Conservation (phyloP, 2,113 vertebrate genomes). For the Electrona antarctica region DNA sequence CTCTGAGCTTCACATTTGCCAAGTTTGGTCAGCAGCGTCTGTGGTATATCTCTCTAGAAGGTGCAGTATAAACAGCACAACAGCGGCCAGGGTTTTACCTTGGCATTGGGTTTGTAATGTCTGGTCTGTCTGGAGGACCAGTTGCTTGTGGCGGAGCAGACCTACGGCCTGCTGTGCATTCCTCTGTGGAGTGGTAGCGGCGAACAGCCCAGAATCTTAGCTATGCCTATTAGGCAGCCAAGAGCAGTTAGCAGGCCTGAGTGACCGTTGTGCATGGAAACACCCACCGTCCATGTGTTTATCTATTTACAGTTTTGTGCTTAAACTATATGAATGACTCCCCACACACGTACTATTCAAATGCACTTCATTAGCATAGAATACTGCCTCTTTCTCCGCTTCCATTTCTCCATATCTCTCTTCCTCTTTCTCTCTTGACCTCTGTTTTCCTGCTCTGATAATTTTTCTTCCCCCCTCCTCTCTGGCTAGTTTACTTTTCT, state of each 20-base stretch:
- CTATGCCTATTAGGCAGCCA: slow-evolving; percentile 49
- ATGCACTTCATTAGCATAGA: slow-evolving; percentile 8
- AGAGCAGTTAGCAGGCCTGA: slow-evolving; percentile 10
- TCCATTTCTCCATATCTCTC: not conserved
- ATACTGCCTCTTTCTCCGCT: slow-evolving; percentile 2
- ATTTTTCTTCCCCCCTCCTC: not conserved
- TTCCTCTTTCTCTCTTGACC: not conserved
- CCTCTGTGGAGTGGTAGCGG: slow-evolving; percentile 7
- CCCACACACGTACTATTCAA: slow-evolving; percentile 9
- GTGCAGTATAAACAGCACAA: not conserved
- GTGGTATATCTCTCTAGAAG: not conserved
- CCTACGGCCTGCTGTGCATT: slow-evolving; percentile 20
- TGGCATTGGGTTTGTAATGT: slow-evolving; percentile 26
- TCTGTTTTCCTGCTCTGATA: slow-evolving; percentile 1
- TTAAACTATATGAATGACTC: no score
- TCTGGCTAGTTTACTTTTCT: slow-evolving; percentile 8
- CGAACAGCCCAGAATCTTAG: slow-evolving; percentile 53
- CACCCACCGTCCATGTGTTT: slow-evolving; percentile 29
- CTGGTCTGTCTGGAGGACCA: slow-evolving; percentile 7
- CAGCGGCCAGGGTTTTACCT: slow-evolving; percentile 25
- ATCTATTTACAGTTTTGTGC: not conserved
- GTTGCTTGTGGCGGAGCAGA: slow-evolving; percentile 1
- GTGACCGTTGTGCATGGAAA: slow-evolving; percentile 6
- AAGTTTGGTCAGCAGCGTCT: not conserved
- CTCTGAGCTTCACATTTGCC: not conserved